Evolutionary conservation across 2,888 invertebrate genomes (phyloP), one percentile per base, ranked within the genome.

Genomic region (Caenorhabditis macrosperma): DNA sequence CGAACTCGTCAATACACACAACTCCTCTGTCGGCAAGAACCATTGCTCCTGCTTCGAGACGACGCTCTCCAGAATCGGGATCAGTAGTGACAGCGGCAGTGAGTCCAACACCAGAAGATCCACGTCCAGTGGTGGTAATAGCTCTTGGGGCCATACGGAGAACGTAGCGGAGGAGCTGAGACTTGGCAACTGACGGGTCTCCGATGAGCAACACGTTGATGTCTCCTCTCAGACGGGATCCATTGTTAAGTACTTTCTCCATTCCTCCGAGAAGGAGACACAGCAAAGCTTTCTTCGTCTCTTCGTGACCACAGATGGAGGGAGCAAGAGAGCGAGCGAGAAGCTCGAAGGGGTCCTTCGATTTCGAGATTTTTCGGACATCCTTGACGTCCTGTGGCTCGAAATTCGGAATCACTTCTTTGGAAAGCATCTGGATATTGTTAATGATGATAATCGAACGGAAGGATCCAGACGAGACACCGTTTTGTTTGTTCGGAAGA

Each of bases 171-270:
- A 92, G 88, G 88, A 92, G 92, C 91, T 99, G 99, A 0, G 98
- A 99, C 92, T 99, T 99, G 0, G 99, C 99, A 44, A 99, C 98
- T 64, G 97, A 97, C 0, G 99, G 99, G 92, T 99, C 99, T 54
- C 99, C 99, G 89, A 99, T 97, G 2, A 99, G 93, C 44, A 97
- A 93, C 44, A 97, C 92, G 91, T 97, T 97, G 83, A 97, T 95
- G 91, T 95, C 94, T 75, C 93, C 97, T 92, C 97, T 93, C 0
- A 97, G 93, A 74, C 97, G 93, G 0, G 96, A 96, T 63, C 96
- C 96, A 91, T 96, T 97, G 1, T 94, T 94, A 80, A 91, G 83
- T 54, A 90, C 92, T 92, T 97, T 99, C 92, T 99, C 99, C 83
- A 95, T 95, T 0, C 99, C 99, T 0, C 99, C 98, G 6, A 99